Evolutionary conservation across 1,140 invertebrate genomes (phyloP), one percentile per base, ranked within the genome.

Genomic region (Cryptotermes secundus): DNA sequence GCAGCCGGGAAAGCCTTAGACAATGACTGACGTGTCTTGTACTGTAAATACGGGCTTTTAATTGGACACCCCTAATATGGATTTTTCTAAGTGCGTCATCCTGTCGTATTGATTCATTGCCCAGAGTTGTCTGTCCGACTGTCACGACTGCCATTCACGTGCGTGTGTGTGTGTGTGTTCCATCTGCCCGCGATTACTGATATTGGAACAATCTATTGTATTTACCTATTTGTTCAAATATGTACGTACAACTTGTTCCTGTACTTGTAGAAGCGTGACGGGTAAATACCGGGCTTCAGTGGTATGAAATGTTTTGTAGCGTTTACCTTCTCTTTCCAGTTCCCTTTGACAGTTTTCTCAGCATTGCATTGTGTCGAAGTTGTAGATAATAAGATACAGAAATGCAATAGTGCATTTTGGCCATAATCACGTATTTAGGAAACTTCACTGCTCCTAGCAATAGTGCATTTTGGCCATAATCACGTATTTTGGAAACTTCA

Each of bases 11-110:
- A n/a, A n/a, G n/a, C n/a, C n/a, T n/a, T n/a, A n/a, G n/a, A 49
- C 16, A 49, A 49, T 14, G 45, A 16, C 45, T 22, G 45, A 49
- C 22, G 45, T 49, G 19, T 49, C 14, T 38, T 38, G 4, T 49
- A 19, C 45, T 49, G 16, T 49, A 49, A 49, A 4, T 22, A 22
- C 3, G 22, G 12, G 12, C 38, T 22, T 49, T 3, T 16, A 19
- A 19, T 14, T 49, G 45, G 45, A 12, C 59, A 72, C 59, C 59
- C 59, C 59, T 72, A 72, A 26, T 72, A 72, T 72, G n/a, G 59
- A 72, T 72, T 72, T 72, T 49, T 42, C 24, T 72, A 72, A 72
- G 59, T 72, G 59, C 59, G 59, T 72, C 59, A 72, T 72, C 26
- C 59, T n/a, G 26, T 26, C n/a, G n/a, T 72, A 72, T 72, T 72